Conservation (phyloP, 1,140 invertebrate species). For the Philaenus spumarius region DNA sequence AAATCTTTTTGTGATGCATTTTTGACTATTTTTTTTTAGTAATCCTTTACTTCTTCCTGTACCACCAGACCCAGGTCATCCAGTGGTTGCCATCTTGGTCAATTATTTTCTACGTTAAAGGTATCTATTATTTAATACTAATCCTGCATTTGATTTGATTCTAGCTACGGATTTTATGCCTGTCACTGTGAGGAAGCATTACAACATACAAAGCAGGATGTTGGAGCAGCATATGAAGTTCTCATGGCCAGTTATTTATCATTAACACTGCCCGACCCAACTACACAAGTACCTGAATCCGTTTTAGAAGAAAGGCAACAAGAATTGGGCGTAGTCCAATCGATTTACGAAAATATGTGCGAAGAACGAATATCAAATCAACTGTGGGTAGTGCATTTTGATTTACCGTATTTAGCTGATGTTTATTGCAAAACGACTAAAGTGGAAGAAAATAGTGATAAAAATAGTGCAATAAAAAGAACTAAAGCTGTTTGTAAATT, state of each 20-base stretch:
- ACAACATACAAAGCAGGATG: constrained; percentile 50
- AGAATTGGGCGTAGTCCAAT: constrained; percentile 62
- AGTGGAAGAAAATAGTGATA: constrained; percentile 9
- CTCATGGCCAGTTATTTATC: constrained; percentile 62
- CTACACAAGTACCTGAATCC: constrained; percentile 42
- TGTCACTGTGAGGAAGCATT: constrained; percentile 66
- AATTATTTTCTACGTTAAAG: too few species aligned
- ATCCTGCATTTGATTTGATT: constrained; percentile 36
- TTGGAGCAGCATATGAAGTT: constrained; percentile 58
- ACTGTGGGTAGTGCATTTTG: constrained; percentile 58
- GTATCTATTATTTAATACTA: too few species aligned
- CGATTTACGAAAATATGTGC: constrained; percentile 57
- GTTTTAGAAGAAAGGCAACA: constrained; percentile 54
- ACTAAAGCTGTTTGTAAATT: constrained; percentile 49
- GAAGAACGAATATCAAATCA: constrained; percentile 53
- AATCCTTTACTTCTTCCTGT: too few species aligned
- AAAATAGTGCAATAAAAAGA: constrained; percentile 13
- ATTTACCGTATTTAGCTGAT: constrained; percentile 57
- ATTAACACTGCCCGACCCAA: constrained; percentile 34
- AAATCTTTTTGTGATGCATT: too few species aligned
- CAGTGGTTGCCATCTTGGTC: too few species aligned
- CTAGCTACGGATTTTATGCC: constrained; percentile 60
- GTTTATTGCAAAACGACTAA: constrained; percentile 34
- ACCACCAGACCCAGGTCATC: too few species aligned
- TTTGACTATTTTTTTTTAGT: too few species aligned